phyloP scores from a whole-genome alignment of 2,888 invertebrate genomes.

The Campoletis raptor region DNA sequence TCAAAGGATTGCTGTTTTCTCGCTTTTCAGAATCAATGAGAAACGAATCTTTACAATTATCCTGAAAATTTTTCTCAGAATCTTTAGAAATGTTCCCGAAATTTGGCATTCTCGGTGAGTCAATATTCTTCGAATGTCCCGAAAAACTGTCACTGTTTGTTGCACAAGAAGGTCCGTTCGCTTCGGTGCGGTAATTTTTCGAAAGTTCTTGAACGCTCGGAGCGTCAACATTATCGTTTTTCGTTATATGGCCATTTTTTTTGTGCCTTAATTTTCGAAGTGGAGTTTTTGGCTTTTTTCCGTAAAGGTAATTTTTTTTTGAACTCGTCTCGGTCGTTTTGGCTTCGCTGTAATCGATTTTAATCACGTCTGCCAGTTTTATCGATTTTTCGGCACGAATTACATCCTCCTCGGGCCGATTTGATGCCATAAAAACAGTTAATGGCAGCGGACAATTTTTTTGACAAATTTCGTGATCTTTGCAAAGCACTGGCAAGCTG shows the following conservation, averaged over 20 bases:
- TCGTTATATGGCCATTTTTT: not conserved
- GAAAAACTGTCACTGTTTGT: not conserved
- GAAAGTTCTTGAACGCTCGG: not conserved
- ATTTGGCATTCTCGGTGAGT: not conserved
- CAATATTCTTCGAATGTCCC: not conserved
- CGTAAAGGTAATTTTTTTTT: constrained; percentile 21
- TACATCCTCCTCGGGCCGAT: constrained; percentile 53
- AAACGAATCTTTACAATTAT: not conserved
- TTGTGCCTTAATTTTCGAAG: constrained; percentile 72
- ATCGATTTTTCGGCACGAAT: constrained; percentile 19
- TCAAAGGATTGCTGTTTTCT: constrained; percentile 44
- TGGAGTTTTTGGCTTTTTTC: constrained; percentile 71
- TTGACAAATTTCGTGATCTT: constrained; percentile 70
- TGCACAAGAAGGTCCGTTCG: not conserved
- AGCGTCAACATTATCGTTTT: not conserved
- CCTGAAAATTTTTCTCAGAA: not conserved
- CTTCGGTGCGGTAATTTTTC: not conserved
- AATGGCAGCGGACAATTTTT: constrained; percentile 60
- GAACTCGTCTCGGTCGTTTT: constrained; percentile 47
- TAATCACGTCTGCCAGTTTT: constrained; percentile 78
- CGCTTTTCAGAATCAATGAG: not conserved
- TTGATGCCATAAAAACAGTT: constrained; percentile 54
- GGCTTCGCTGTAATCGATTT: constrained; percentile 77
- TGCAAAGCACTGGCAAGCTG: constrained; percentile 77
- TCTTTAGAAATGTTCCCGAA: not conserved